Evolutionary conservation across 2,888 invertebrate genomes (phyloP).

Genomic region (Eupeodes latifasciatus): DNA sequence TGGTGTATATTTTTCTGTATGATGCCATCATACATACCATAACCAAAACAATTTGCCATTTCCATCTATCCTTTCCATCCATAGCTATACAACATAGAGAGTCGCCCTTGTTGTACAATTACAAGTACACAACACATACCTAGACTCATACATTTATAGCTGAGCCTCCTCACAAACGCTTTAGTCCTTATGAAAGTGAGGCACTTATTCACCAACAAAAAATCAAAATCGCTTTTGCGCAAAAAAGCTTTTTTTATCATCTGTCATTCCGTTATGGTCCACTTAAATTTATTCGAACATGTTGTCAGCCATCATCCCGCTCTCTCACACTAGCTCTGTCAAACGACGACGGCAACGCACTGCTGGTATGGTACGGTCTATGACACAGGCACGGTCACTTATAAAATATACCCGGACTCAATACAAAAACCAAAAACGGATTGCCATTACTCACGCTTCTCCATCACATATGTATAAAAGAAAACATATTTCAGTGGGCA

Average conservation of each 20-base stretch:
- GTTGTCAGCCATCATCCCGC: slow-evolving; percentile 46
- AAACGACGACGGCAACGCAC: no score
- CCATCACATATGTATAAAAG: neutral
- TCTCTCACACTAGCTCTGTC: neutral
- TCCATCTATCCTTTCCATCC: neutral
- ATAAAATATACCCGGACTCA: slow-evolving; percentile 52
- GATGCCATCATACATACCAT: slow-evolving; percentile 1
- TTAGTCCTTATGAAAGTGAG: slow-evolving; percentile 46
- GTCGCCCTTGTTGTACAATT: neutral
- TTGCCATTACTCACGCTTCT: slow-evolving; percentile 60
- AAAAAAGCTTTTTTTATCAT: slow-evolving; percentile 71
- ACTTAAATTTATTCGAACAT: slow-evolving; percentile 59
- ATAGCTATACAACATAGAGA: neutral
- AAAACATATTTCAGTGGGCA: slow-evolving; percentile 21
- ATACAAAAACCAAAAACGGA: slow-evolving; percentile 56
- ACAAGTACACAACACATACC: neutral
- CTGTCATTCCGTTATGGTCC: slow-evolving; percentile 69
- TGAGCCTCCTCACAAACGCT: slow-evolving; percentile 46
- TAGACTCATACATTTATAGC: no score
- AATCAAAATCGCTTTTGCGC: slow-evolving; percentile 67
- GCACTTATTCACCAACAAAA: slow-evolving; percentile 16
- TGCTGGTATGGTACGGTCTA: no score
- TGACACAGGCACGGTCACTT: slow-evolving; percentile 37
- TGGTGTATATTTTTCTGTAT: neutral
- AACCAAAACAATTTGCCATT: slow-evolving; percentile 47